These are phyloP conservation scores for Magallana nippona DNA, from an alignment of 2,888 invertebrate genomes.

Conservation along the genomic window DNA sequence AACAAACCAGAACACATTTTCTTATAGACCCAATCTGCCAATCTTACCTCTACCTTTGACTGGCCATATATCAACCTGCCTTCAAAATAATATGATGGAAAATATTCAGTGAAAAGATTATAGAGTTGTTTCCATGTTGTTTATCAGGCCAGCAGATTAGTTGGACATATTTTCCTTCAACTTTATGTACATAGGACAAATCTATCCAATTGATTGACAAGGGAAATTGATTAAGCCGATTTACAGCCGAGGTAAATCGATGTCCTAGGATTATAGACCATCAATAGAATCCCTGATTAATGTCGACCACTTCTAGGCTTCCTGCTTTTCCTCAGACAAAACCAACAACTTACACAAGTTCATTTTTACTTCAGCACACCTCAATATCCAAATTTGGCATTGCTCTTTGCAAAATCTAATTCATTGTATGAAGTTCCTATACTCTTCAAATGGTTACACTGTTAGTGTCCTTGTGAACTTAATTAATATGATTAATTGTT, in stretches of 20 bases:
- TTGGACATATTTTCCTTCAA: constrained; percentile 25
- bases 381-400: no score
- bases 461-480: no score
- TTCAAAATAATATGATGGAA: constrained; percentile 3
- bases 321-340: no score
- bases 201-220: constrained; percentile 32
- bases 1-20: no score
- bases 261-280: constrained; percentile 7
- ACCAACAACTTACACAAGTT: no score
- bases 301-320: background rate
- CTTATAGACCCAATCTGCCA: background rate
- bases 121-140: constrained; percentile 14
- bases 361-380: no score
- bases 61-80: background rate
- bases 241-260: constrained; percentile 8
- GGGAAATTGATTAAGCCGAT: constrained; percentile 18
- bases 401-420: no score
- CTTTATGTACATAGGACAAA: constrained; percentile 26
- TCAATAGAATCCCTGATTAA: constrained; percentile 2
- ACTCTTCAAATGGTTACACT: no score
- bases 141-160: constrained; percentile 10
- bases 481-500: no score
- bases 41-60: background rate
- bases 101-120: constrained; percentile 23
- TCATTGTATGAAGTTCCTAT: no score